A percentile compares a stretch with the other conserved stretches of the same genome.
These are phyloP conservation scores for Castor canadensis DNA, from an alignment of 2,113 vertebrate genomes.

Conservation along the genomic window DNA sequence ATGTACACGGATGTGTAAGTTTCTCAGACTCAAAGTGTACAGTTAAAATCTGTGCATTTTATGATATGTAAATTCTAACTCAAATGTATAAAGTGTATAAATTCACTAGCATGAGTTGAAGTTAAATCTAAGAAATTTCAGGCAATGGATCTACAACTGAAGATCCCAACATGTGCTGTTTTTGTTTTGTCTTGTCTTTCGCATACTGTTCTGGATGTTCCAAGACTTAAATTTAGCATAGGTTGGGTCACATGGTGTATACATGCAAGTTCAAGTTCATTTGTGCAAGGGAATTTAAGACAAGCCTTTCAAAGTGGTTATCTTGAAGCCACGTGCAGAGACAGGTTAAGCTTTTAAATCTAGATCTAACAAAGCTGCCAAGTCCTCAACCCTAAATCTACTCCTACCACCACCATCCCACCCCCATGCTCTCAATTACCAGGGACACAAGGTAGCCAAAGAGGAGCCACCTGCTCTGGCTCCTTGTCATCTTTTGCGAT, in stretches of 20 bases:
- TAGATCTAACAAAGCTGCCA: neutral
- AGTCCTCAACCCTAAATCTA: neutral
- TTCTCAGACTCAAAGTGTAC: neutral
- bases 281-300: neutral
- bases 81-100: neutral
- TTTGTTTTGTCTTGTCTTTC: neutral
- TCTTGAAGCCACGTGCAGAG: neutral
- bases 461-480: neutral
- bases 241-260: neutral
- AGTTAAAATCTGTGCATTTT: neutral
- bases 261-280: neutral
- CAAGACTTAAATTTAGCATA: neutral
- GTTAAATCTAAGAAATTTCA: neutral
- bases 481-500: neutral
- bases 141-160: neutral
- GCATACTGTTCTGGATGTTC: neutral
- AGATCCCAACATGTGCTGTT: neutral
- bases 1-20: neutral
- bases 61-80: neutral
- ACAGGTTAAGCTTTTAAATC: neutral
- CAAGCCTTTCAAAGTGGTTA: neutral
- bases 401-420: no score
- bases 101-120: neutral
- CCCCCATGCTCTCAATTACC: neutral
- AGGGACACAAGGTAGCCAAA: neutral